Conservation (phyloP, 2,797 vertebrate genomes). For the Echiichthys vipera region DNA sequence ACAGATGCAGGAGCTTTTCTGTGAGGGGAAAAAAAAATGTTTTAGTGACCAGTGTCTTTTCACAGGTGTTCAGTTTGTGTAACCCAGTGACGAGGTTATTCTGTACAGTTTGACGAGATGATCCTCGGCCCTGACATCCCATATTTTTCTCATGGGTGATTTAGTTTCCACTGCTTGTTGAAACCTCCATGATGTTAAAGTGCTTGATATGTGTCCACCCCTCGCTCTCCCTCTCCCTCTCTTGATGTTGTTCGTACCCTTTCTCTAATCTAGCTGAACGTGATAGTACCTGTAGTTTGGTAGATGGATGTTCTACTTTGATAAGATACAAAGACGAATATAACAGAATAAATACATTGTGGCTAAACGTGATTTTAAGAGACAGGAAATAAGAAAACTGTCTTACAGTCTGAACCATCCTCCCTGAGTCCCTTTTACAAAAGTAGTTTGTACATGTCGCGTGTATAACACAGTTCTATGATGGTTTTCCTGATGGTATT, state of each 20-base stretch:
- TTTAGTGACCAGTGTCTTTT: conserved; percentile 51
- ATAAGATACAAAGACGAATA: conserved; percentile 74
- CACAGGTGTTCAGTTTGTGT: conserved; percentile 41
- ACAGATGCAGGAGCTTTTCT: conserved; percentile 37
- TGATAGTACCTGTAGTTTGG: conserved; percentile 92
- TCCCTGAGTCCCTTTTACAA: conserved; percentile 72
- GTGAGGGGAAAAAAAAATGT: conserved; percentile 29
- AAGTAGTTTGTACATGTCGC: conserved; percentile 88
- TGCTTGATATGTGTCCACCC: conserved; percentile 80
- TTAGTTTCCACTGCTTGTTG: conserved; percentile 74
- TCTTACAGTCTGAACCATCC: conserved; percentile 71
- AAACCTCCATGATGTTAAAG: conserved; percentile 73
- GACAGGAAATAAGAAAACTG: conserved; percentile 74
- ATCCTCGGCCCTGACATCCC: conserved; percentile 64
- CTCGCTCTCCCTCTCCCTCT: conserved; percentile 74
- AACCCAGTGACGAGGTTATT: conserved; percentile 60
- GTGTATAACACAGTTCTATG: conserved; percentile 83
- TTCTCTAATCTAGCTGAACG: conserved; percentile 88
- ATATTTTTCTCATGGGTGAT: conserved; percentile 59
- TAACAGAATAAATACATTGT: conserved; percentile 84
- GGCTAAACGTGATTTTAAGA: conserved; percentile 82
- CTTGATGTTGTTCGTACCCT: conserved; percentile 86
- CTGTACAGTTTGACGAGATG: conserved; percentile 74
- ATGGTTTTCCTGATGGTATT: conserved; percentile 87
- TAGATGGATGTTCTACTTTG: conserved; percentile 93